These are phyloP conservation scores for Drosophila mauritiana DNA, from an alignment of 1,140 invertebrate species.

Conservation along the genomic window DNA sequence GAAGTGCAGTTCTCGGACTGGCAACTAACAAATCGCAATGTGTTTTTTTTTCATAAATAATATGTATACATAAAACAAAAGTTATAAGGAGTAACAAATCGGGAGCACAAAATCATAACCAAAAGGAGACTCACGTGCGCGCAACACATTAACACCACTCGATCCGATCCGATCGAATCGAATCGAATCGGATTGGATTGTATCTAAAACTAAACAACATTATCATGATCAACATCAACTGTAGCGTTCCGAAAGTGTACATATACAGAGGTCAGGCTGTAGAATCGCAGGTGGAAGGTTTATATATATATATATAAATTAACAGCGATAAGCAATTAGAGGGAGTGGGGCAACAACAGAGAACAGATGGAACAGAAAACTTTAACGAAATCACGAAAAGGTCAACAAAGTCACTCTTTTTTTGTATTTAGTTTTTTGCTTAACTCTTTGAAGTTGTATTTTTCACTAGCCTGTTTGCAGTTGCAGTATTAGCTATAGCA, in stretches of 20 bases:
- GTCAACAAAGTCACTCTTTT: slow-evolving; percentile 38
- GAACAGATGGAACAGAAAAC: slow-evolving; percentile 61
- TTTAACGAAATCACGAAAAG: slow-evolving; percentile 43
- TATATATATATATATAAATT: slow-evolving; percentile 22
- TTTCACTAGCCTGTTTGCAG: slow-evolving; percentile 69
- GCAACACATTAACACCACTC: slow-evolving; percentile 82
- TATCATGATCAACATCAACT: slow-evolving; percentile 76
- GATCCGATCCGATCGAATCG: slow-evolving; percentile 15
- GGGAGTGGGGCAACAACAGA: slow-evolving; percentile 65
- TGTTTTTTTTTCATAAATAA: slow-evolving; percentile 36
- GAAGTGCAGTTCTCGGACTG: slow-evolving; percentile 43
- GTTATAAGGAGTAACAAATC: slow-evolving; percentile 64
- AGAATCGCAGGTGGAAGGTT: slow-evolving; percentile 34
- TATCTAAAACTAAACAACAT: slow-evolving; percentile 72
- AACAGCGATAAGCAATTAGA: slow-evolving; percentile 70
- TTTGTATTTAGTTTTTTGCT: not conserved
- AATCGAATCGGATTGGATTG: slow-evolving; percentile 20
- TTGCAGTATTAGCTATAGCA: slow-evolving; percentile 3
- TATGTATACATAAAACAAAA: slow-evolving; percentile 34
- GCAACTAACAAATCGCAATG: slow-evolving; percentile 66
- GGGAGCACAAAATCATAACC: slow-evolving; percentile 80
- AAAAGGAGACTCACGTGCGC: slow-evolving; percentile 82
- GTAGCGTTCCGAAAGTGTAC: slow-evolving; percentile 35
- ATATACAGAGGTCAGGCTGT: slow-evolving; percentile 31
- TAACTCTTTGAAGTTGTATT: slow-evolving; percentile 52